phyloP scores from a whole-genome alignment of 2,797 vertebrate species.

The Aselliscus stoliczkanus region DNA sequence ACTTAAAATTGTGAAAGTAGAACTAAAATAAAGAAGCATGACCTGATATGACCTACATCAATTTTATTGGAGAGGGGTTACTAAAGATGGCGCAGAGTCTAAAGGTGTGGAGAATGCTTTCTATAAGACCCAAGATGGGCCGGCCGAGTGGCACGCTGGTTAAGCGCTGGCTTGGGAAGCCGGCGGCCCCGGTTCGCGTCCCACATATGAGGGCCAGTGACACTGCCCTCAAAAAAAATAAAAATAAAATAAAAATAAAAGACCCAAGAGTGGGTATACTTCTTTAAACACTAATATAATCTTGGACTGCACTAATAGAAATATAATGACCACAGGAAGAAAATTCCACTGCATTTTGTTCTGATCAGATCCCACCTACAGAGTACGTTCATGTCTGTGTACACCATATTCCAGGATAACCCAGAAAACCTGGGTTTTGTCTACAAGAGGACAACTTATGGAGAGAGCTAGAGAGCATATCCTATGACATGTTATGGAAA shows the following conservation, averaged over 20 bases:
- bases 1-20: background rate
- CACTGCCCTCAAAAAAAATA: too few relatives aligned
- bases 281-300: background rate
- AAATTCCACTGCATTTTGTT: background rate
- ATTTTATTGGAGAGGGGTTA: background rate
- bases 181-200: too few relatives aligned
- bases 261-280: background rate
- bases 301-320: background rate
- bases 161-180: too few relatives aligned
- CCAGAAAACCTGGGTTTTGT: background rate
- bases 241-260: too few relatives aligned
- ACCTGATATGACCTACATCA: too few relatives aligned
- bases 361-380: background rate
- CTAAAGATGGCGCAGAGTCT: background rate
- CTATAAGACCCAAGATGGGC: too few relatives aligned
- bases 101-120: background rate
- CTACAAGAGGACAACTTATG: background rate
- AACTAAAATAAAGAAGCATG: background rate
- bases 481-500: background rate
- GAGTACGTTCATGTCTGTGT: background rate
- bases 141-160: too few relatives aligned
- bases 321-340: background rate
- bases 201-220: too few relatives aligned
- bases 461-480: background rate
- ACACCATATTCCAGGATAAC: background rate